phyloP scores from a whole-genome alignment of 2,797 vertebrate genomes.

The Arrhamphus sclerolepis region DNA sequence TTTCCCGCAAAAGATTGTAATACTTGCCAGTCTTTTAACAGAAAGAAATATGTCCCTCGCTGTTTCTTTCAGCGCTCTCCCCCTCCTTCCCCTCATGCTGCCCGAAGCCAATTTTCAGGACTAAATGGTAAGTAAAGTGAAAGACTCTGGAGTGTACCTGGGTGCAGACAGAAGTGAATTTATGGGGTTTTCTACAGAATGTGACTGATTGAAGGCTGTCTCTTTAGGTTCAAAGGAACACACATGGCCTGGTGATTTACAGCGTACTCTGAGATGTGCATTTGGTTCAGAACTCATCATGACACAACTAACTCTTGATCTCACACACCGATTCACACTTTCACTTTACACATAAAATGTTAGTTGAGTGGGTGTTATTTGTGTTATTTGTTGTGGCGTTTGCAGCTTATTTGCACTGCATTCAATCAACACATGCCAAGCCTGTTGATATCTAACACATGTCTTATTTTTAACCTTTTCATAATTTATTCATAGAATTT shows the following conservation, averaged over 20 bases:
- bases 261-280: conserved; percentile 5
- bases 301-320: too few species aligned
- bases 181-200: conserved; percentile 24
- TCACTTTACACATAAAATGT: not conserved
- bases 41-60: conserved; percentile 36
- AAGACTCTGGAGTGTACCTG: conserved; percentile 15
- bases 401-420: conserved; percentile 5
- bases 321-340: not conserved
- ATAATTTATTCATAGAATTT: conserved; percentile 17
- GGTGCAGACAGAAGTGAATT: conserved; percentile 22
- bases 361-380: conserved; percentile 2
- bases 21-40: conserved; percentile 31
- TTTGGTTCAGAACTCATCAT: conserved; percentile 1
- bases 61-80: conserved; percentile 35
- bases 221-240: conserved; percentile 13
- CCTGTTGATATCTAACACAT: conserved; percentile 13
- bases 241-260: conserved; percentile 17
- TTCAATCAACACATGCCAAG: conserved; percentile 16
- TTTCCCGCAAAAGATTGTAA: conserved; percentile 18
- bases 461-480: conserved; percentile 5
- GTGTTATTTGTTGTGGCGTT: conserved; percentile 8
- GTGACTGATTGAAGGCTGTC: conserved; percentile 19
- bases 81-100: conserved; percentile 34
- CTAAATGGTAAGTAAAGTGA: conserved; percentile 43
- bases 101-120: conserved; percentile 53